Conservation (phyloP, 2,113 vertebrate genomes). For the Daphoenositta chrysoptera region DNA sequence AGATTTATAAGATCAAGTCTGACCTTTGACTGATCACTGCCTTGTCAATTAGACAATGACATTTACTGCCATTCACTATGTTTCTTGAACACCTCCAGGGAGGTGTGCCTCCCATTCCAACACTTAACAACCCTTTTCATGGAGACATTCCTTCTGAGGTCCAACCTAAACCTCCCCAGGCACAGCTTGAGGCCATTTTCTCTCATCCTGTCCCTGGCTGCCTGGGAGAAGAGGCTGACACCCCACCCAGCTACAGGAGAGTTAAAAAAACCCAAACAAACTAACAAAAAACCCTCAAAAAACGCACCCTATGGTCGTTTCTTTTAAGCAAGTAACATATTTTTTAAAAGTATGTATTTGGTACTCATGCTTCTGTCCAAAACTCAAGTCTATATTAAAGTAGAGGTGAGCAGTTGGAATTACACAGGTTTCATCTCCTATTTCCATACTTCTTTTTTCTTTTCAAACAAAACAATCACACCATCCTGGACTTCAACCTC, state of each 20-base stretch:
- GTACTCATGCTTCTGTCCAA: neutral
- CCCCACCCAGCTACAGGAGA: neutral
- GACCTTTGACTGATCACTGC: neutral
- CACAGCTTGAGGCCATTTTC: neutral
- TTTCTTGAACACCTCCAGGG: neutral
- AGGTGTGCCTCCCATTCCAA: too few species aligned
- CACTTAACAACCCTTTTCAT: neutral
- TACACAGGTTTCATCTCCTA: neutral
- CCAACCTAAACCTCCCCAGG: neutral
- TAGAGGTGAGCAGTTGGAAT: neutral
- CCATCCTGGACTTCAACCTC: neutral
- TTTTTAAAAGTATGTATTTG: neutral
- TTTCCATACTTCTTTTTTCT: neutral
- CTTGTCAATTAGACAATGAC: too few species aligned
- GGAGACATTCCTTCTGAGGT: neutral
- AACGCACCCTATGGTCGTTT: neutral
- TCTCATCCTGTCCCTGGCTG: neutral
- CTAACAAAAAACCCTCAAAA: neutral
- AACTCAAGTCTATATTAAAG: neutral
- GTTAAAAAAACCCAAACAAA: neutral
- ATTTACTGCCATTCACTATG: neutral
- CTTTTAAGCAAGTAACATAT: neutral
- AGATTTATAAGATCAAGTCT: neutral
- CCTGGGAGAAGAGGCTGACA: neutral
- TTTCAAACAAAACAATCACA: neutral